Base-by-base conservation (phyloP, 37 sponge, comb jelly and placozoan species). In the Ephydatia muelleri region DNA sequence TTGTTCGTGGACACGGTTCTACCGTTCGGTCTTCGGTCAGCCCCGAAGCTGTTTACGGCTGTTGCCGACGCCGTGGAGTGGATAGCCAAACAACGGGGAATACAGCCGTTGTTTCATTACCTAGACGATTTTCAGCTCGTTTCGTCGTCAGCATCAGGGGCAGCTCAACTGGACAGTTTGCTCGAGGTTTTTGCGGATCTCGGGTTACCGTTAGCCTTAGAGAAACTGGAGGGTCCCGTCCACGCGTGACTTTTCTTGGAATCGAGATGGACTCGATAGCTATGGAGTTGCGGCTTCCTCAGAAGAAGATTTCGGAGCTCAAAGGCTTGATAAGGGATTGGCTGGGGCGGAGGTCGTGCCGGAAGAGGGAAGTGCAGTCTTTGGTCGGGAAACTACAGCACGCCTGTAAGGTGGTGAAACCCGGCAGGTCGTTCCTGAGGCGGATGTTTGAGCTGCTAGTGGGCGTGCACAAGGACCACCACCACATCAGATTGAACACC, bases 391-490 rank as follows among this genome's bases (percentile, higher is more conserved):
- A 43, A 43, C 47, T n/a, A n/a, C n/a, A n/a, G n/a, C n/a, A n/a
- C n/a, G n/a, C n/a, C n/a, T n/a, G n/a, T n/a, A n/a, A n/a, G n/a
- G n/a, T n/a, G n/a, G n/a, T n/a, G n/a, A n/a, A n/a, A n/a, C n/a
- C n/a, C n/a, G n/a, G n/a, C n/a, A n/a, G n/a, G n/a, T n/a, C n/a
- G n/a, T n/a, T n/a, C n/a, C n/a, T n/a, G n/a, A n/a, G n/a, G n/a
- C n/a, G 74, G 49, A 13, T 82, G 31, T 82, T 82, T 35, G 73
- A 82, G 74, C 64, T 82, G 74, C 74, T 82, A 16, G 73, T 30
- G 9, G 83, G 65, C 16, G 29, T 32, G 8, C 47, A 74, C 49
- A n/a, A 82, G 74, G 49, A 73, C 2, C 83, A 82, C 64, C 83
- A 82, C 74, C 67, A 71, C 64, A 14, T 71, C 6, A 23, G 74